Evolutionary conservation across 2,113 vertebrate species (phyloP).

Genomic region (Orientallactaga bullata): DNA sequence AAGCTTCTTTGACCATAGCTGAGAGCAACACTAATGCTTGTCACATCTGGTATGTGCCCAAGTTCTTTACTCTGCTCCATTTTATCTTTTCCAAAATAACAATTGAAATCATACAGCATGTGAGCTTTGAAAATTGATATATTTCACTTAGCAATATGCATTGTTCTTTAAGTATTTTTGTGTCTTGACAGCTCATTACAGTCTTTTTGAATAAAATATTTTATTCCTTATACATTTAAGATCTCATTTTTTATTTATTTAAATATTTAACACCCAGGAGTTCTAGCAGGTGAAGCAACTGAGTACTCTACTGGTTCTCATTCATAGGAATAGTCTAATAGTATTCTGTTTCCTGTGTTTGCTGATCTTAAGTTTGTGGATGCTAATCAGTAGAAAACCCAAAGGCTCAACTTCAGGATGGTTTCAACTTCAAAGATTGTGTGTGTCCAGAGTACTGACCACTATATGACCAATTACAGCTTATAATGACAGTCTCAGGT

Average conservation of each 20-base stretch:
- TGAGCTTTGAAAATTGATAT: background rate
- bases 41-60: background rate
- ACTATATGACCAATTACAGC: background rate
- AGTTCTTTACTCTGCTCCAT: background rate
- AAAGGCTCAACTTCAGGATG: background rate
- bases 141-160: background rate
- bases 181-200: background rate
- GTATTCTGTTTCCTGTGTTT: background rate
- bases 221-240: background rate
- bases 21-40: too few species aligned
- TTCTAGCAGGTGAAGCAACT: background rate
- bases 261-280: background rate
- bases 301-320: background rate
- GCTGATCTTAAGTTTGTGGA: background rate
- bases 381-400: background rate
- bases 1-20: too few species aligned
- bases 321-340: too few species aligned
- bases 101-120: background rate
- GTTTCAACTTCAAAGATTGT: background rate
- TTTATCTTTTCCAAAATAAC: background rate
- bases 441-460: background rate
- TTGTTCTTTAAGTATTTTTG: background rate
- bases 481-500: background rate
- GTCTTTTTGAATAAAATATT: background rate
- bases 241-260: background rate